Evolutionary conservation across 2,113 vertebrate genomes (phyloP).

Genomic region (Apodemus sylvaticus): DNA sequence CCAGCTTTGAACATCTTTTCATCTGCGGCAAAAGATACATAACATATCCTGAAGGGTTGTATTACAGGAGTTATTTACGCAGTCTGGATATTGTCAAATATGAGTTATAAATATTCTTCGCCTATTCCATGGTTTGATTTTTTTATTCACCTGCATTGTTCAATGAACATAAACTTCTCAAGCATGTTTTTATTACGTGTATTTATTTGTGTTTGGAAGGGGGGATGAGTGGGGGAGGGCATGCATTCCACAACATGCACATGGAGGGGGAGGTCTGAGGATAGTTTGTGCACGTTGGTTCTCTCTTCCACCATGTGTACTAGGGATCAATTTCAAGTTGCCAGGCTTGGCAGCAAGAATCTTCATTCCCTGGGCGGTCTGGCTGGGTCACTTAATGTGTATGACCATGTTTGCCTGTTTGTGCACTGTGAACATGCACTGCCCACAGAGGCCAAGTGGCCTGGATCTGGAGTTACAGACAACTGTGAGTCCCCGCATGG

Average conservation of each 20-base stretch:
- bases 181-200: not conserved
- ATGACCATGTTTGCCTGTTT: not conserved
- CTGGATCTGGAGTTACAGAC: not conserved
- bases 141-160: too few relatives aligned
- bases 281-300: not conserved
- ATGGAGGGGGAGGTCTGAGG: not conserved
- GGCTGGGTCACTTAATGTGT: not conserved
- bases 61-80: not conserved
- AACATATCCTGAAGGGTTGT: not conserved
- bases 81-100: not conserved
- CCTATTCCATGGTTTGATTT: too few relatives aligned
- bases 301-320: not conserved
- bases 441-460: not conserved
- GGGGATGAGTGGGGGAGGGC: not conserved
- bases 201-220: not conserved
- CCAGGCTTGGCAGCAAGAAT: not conserved
- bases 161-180: too few relatives aligned
- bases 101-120: not conserved
- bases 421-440: not conserved
- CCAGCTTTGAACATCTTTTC: not conserved
- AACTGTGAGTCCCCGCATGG: not conserved
- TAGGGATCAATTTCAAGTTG: not conserved
- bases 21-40: not conserved
- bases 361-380: not conserved
- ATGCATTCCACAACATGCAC: not conserved